Percentiles rank a stretch among this genome's conserved stretches.
These are phyloP conservation scores for Halcyon badia DNA, from an alignment of 2,797 vertebrate genomes.

Conservation along the genomic window DNA sequence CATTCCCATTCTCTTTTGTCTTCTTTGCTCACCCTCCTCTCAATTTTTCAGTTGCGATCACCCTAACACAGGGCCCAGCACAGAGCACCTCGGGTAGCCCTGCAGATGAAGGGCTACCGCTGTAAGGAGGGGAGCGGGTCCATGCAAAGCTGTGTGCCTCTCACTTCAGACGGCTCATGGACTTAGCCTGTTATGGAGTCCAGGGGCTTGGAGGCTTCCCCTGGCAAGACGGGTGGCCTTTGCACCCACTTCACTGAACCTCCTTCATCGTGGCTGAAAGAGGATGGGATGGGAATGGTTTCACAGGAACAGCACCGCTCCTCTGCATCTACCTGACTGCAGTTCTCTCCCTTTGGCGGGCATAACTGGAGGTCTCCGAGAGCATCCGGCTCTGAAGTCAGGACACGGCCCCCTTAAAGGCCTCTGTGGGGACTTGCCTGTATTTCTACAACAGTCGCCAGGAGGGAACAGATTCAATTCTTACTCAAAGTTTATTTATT, in stretches of 20 bases:
- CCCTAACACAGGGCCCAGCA: no score
- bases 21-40: background rate
- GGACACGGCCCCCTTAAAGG: background rate
- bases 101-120: background rate
- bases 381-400: background rate
- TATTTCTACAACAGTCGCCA: background rate
- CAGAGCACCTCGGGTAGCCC: background rate
- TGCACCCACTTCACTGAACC: background rate
- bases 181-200: background rate
- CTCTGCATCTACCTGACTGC: background rate
- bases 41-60: fast-evolving
- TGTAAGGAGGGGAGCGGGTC: background rate
- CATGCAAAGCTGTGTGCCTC: fast-evolving
- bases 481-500: constrained; percentile 34
- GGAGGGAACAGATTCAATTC: background rate
- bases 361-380: background rate
- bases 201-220: fast-evolving
- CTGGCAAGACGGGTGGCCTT: background rate
- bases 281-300: background rate
- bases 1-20: background rate
- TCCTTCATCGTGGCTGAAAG: fast-evolving
- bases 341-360: background rate
- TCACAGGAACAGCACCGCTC: background rate
- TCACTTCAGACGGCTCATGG: fast-evolving
- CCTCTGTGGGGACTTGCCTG: background rate